Base-by-base conservation (phyloP, 2,888 invertebrate genomes). In the Nephrotoma flavescens region DNA sequence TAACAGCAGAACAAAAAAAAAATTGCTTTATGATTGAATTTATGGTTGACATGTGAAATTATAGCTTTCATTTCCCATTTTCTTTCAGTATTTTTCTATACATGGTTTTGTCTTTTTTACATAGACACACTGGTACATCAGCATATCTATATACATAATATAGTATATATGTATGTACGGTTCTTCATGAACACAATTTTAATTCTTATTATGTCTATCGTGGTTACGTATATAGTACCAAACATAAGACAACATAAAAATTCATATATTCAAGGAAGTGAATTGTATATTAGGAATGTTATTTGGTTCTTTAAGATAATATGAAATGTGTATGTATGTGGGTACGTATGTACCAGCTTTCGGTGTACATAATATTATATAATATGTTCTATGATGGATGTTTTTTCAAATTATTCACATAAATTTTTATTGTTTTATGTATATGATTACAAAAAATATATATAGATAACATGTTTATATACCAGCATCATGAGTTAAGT, bases 11-110 rank as follows among this genome's bases (percentile, higher is more conserved):
- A 84, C 31, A 83, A 42, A 84, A 41, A 84, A 83, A 83, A 42
- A 84, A 84, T 84, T 84, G 42, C 42, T 84, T 84, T 84, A 84
- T 84, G 84, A 84, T 84, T 84, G 84, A 84, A 84, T 84, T 84
- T 84, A 84, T 84, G 84, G 84, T 84, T 84, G 84, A 42, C 84
- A 84, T 84, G 84, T 84, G 84, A 84, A 84, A 84, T 42, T 84
- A 84, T 84, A 42, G 71, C 71, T 71, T 71, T 71, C 71, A 71
- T 71, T 71, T 71, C 71, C 71, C 71, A 71, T 71, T 71, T 71
- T 71, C 71, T 71, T 71, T 71, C 71, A 71, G 0, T 31, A 71
- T 71, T 71, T 71, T 71, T 71, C 9, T 71, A 19, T 31, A 31
- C 31, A 31, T 71, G 31, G 71, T 71, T 71, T 31, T 71, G 31